phyloP scores from a whole-genome alignment of 2,797 vertebrate species.

The Helarctos malayanus region DNA sequence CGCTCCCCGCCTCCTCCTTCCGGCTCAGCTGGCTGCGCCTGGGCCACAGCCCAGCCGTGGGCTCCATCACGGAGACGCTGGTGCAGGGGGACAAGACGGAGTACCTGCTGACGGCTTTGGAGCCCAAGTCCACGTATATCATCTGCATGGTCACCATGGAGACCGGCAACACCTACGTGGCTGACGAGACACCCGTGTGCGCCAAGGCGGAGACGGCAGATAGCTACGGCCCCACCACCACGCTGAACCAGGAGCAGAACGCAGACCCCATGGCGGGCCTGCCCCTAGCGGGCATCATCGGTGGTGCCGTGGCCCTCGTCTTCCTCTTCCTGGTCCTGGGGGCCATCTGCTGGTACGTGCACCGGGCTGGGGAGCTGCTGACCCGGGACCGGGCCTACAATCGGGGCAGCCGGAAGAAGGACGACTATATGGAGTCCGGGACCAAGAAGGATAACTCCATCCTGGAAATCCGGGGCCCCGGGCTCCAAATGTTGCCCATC shows the following conservation, averaged over 20 bases:
- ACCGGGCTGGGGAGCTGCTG: conserved; percentile 92
- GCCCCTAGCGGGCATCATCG: conserved; percentile 95
- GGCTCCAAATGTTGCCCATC: conserved; percentile 96
- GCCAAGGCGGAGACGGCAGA: conserved; percentile 95
- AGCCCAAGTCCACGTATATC: conserved; percentile 95
- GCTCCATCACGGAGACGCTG: conserved; percentile 96
- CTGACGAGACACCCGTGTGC: conserved; percentile 94
- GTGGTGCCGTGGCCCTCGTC: conserved; percentile 94
- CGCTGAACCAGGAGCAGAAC: conserved; percentile 90
- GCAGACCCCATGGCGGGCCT: conserved; percentile 89
- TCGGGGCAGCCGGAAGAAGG: conserved; percentile 91
- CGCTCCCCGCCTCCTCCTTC: conserved; percentile 93
- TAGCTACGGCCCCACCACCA: conserved; percentile 87
- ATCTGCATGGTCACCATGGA: conserved; percentile 96
- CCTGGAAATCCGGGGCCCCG: conserved; percentile 94
- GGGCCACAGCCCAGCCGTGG: conserved; percentile 93
- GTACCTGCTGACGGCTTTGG: conserved; percentile 95
- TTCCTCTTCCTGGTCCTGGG: conserved; percentile 94
- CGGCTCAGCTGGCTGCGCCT: conserved; percentile 95
- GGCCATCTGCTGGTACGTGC: conserved; percentile 95
- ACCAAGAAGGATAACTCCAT: conserved; percentile 98
- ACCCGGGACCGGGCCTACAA: conserved; percentile 92
- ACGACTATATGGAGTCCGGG: conserved; percentile 96
- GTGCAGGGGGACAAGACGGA: conserved; percentile 95
- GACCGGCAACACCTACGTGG: conserved; percentile 89